phyloP scores from a whole-genome alignment of 2,797 vertebrate species.

The Sebastes oblongus region DNA sequence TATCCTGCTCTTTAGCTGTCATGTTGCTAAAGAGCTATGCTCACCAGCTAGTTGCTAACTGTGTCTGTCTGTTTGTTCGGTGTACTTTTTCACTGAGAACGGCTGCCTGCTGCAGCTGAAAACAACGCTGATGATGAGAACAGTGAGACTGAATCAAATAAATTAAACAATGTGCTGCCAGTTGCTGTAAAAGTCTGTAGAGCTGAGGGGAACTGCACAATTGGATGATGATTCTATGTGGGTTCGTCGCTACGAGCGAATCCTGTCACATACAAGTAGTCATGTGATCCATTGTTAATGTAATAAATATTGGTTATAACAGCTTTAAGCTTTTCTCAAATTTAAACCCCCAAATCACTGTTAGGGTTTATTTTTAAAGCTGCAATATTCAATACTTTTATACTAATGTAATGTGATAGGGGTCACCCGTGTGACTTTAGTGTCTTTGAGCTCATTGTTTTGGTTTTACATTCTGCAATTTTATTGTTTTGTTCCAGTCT shows the following conservation, averaged over 20 bases:
- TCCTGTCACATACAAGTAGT: not conserved
- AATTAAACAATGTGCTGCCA: not conserved
- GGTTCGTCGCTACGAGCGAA: not conserved
- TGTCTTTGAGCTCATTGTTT: not conserved
- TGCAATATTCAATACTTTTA: not conserved
- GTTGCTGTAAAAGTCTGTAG: not conserved
- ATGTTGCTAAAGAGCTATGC: not conserved
- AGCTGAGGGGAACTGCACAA: too few species aligned
- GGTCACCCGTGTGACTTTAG: not conserved
- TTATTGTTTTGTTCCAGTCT: not conserved
- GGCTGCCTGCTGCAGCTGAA: too few species aligned
- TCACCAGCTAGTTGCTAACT: not conserved
- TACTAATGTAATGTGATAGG: not conserved
- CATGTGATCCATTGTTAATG: not conserved
- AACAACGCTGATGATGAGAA: not conserved
- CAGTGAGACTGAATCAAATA: too few species aligned
- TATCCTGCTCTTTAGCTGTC: too few species aligned
- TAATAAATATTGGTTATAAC: not conserved
- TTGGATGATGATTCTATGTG: not conserved
- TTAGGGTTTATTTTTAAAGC: too few species aligned
- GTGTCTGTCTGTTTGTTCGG: not conserved
- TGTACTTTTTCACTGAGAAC: not conserved
- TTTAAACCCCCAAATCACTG: not conserved
- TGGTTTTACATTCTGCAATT: not conserved
- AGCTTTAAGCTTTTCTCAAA: not conserved